Base-by-base conservation (phyloP, 2,113 vertebrate genomes). In the Sarotherodon lohbergeri region DNA sequence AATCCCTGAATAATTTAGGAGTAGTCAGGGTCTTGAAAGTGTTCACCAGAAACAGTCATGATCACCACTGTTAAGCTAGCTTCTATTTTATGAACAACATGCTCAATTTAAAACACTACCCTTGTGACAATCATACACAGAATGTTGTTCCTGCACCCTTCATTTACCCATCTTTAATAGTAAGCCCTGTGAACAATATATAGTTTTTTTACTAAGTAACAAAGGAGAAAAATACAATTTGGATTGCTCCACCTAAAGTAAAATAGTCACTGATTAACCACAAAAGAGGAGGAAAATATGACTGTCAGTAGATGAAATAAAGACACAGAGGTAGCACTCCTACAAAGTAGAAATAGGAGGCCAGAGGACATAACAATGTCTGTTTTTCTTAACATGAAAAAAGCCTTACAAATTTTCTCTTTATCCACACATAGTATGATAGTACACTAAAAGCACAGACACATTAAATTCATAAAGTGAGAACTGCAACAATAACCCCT, bases 401-500 rank as follows among this genome's bases (percentile, higher is more conserved):
- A 57, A 78, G 13, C 41, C 52, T 17, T 32, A 68, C n/a, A 71
- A 66, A 59, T 84, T 61, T 80, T 19, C 19, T 73, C n/a, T 73
- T 36, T 73, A 54, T 36, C 80, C 27, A 81, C n/a, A 14, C 54
- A 39, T 46, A 46, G 68, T 29, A 17, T 66, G 10, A 71, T 41
- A 66, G 32, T 7, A 19, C 7, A 46, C 54, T 80, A 81, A 68
- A 90, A 41, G 27, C 79, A 7, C 34, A 52, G 46, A 63, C 68
- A 76, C 22, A 59, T 91, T 54, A 36, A 27, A 81, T 82, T 88
- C 27, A 22, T 57, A 16, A 78, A 61, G 85, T 5, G 24, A 34
- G 41, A 16, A 68, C 39, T 90, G 93, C 91, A 91, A 86, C 39
- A 78, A 90, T 93, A 29, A 87, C 90, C 89, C 59, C 54, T n/a